phyloP scores from a whole-genome alignment of 2,888 invertebrate genomes.

The Athetis lepigone region DNA sequence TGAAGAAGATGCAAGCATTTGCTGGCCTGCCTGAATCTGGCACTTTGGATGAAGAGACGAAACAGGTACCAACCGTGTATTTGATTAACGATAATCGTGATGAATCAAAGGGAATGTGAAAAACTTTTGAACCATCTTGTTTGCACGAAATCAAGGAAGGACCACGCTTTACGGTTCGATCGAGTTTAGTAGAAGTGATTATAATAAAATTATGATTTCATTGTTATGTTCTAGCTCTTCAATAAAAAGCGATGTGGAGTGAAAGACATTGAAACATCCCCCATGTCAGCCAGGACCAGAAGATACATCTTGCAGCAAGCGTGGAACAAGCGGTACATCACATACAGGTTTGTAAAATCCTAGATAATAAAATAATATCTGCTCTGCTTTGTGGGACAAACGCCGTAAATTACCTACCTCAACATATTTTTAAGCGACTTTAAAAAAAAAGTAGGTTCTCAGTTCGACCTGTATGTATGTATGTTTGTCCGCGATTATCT shows the following conservation, averaged over 20 bases:
- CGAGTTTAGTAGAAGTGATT: neutral
- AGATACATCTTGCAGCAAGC: conserved; percentile 92
- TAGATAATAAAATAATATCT: neutral
- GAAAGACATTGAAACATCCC: conserved; percentile 90
- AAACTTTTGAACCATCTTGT: neutral
- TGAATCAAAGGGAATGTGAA: neutral
- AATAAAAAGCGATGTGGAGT: conserved; percentile 93
- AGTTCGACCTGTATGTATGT: no score
- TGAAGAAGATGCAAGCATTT: conserved; percentile 93
- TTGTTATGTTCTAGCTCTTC: conserved; percentile 90
- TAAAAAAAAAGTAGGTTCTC: no score
- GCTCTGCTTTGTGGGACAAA: no score
- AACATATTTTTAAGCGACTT: no score
- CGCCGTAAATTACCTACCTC: no score
- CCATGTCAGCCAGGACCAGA: conserved; percentile 79
- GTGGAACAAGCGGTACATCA: conserved; percentile 93
- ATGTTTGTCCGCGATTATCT: no score
- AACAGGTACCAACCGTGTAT: conserved; percentile 82
- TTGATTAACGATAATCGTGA: neutral
- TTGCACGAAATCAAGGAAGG: no score
- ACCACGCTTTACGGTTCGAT: no score
- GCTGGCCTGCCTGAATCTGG: conserved; percentile 93
- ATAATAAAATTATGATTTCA: neutral
- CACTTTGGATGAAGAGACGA: conserved; percentile 91
- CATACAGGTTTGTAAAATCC: conserved; percentile 90